Base-by-base conservation (phyloP, 2,888 invertebrate genomes). In the Trypoxylon attenuatum region DNA sequence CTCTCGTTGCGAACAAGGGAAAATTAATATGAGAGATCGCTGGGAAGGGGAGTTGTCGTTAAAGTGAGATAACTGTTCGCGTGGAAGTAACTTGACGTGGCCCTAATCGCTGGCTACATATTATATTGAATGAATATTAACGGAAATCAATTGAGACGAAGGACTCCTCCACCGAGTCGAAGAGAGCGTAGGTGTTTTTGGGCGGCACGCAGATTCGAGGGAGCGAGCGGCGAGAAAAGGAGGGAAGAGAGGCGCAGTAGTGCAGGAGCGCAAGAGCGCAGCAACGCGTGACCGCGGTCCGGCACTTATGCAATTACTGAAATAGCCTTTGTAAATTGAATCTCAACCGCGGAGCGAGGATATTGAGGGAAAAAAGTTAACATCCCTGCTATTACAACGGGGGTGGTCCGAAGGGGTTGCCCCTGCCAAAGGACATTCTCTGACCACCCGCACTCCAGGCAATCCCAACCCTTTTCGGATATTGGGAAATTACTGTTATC, bases 251-350 rank as follows among this genome's bases (percentile, higher is more conserved):
- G n/a, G 33, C 29, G 49, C 41, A 50, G 56, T 52, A 64, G 60
- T 49, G 61, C 63, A 61, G 55, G 64, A 62, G 61, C 60, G 43
- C 55, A 60, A 58, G 57, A 54, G 59, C 65, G 49, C 65, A 58
- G 47, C 72, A 69, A 75, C 74, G 67, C 69, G 77, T 66, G 69
- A 69, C 67, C 59, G 72, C 57, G 71, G 62, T 70, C 49, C 65
- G 62, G 73, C 74, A 79, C 71, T 79, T 77, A 72, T 55, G 67
- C 79, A 79, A 79, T 79, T 79, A 79, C 70, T 59, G 67, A 63
- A 78, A 79, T 79, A 65, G 78, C 71, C 65, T 66, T 76, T 65
- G 78, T 76, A 79, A 79, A 79, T 79, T 79, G 77, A 78, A 79
- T 79, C 72, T 74, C 68, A 60, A 73, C 77, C 74, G 57, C 61